Evolutionary conservation across 2,888 invertebrate species (phyloP).

Genomic region (Rhabditophanes sp.): DNA sequence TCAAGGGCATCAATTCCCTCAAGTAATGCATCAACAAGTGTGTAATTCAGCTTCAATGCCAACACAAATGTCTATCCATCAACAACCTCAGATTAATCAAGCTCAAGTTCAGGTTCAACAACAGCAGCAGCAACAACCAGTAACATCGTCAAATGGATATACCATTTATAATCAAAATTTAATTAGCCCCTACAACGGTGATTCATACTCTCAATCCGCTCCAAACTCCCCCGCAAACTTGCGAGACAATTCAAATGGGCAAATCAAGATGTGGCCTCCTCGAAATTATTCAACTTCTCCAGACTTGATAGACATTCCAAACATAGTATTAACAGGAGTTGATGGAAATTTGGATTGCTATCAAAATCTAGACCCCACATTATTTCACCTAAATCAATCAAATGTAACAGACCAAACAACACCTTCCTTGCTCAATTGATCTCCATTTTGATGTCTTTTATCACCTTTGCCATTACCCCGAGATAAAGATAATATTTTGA

Average conservation of each 20-base stretch:
- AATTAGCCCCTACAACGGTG: not conserved
- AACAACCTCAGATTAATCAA: conserved; percentile 2
- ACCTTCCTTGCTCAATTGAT: too few relatives aligned
- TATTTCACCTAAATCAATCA: too few relatives aligned
- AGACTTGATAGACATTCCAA: conserved; percentile 27
- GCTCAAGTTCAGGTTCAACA: not conserved
- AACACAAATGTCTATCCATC: conserved; percentile 4
- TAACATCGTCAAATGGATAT: not conserved
- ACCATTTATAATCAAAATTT: not conserved
- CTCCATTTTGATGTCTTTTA: too few relatives aligned
- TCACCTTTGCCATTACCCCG: too few relatives aligned
- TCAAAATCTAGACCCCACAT: too few relatives aligned
- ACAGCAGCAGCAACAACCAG: conserved; percentile 4
- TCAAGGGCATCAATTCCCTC: not conserved
- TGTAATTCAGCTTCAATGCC: not conserved
- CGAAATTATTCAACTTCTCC: conserved; percentile 28
- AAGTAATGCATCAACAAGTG: conserved; percentile 5
- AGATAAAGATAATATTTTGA: too few relatives aligned
- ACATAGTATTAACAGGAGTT: conserved; percentile 31
- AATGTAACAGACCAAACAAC: too few relatives aligned
- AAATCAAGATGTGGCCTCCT: conserved; percentile 24
- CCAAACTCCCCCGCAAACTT: conserved; percentile 31
- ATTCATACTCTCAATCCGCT: conserved; percentile 23
- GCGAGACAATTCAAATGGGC: conserved; percentile 12
- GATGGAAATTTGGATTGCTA: conserved; percentile 28